A percentile compares a stretch with the other conserved stretches of the same genome.
These are phyloP conservation scores for Nannoperca australis DNA, from an alignment of 2,797 vertebrate genomes.

Conservation along the genomic window DNA sequence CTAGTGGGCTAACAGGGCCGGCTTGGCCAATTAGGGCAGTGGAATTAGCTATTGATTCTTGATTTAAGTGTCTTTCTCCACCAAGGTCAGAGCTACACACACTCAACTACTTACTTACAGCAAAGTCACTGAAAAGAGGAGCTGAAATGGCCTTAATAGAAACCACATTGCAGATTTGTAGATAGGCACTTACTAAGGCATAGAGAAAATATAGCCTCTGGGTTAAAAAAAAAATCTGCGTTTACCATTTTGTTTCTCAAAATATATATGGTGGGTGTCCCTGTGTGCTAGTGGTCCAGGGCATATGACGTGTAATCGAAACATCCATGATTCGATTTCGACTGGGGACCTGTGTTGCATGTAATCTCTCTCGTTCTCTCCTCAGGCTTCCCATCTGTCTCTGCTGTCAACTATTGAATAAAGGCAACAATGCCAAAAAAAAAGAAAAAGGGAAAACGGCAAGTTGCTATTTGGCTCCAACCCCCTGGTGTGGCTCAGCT, in stretches of 20 bases:
- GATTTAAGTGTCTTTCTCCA: constrained; percentile 64
- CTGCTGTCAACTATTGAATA: constrained; percentile 3
- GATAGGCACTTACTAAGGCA: not conserved
- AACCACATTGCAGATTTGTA: constrained; percentile 28
- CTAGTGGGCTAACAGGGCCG: constrained; percentile 12
- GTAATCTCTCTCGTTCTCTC: not conserved
- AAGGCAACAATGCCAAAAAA: not conserved
- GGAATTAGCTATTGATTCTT: constrained; percentile 82
- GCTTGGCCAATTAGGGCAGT: constrained; percentile 57
- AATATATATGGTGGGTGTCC: not conserved
- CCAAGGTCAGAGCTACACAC: constrained; percentile 49
- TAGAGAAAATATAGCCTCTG: not conserved
- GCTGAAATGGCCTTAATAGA: constrained; percentile 5
- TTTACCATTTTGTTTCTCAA: not conserved
- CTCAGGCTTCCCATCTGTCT: not conserved
- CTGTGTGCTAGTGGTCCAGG: not conserved
- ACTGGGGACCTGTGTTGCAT: not conserved
- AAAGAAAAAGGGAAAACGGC: not conserved
- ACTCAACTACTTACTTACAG: constrained; percentile 16
- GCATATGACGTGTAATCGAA: not conserved
- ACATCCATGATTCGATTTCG: not conserved
- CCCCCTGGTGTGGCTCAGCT: constrained; percentile 25
- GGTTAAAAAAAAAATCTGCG: not conserved
- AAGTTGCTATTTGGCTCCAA: constrained; percentile 17
- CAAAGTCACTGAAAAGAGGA: not conserved